phyloP scores from a whole-genome alignment of 2,113 vertebrate species.

The Nestor notabilis region DNA sequence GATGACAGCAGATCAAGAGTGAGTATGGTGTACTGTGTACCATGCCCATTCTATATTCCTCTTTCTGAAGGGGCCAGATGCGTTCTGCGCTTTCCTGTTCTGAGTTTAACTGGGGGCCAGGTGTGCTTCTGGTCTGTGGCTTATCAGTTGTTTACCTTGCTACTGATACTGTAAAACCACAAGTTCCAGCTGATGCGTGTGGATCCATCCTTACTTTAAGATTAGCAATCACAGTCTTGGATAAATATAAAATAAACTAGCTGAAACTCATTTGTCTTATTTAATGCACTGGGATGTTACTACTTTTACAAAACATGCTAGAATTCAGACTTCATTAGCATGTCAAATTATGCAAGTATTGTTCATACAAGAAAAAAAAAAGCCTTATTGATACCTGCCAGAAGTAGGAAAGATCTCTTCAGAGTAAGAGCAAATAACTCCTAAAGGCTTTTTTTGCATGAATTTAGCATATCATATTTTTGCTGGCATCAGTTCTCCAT shows the following conservation, averaged over 20 bases:
- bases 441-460: not conserved
- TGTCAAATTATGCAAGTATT: not conserved
- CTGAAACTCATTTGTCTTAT: not conserved
- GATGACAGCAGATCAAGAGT: not conserved
- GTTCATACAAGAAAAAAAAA: not conserved
- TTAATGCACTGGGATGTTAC: not conserved
- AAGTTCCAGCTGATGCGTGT: fast-evolving
- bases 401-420: not conserved
- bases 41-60: not conserved
- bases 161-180: not conserved
- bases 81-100: not conserved
- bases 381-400: not conserved
- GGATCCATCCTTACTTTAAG: not conserved
- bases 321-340: not conserved
- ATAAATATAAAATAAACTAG: not conserved
- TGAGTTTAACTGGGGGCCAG: not conserved
- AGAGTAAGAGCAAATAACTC: not conserved
- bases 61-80: not conserved
- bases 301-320: not conserved
- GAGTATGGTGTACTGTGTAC: not conserved
- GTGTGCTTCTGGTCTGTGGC: not conserved
- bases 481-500: not conserved
- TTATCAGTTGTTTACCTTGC: not conserved
- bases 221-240: not conserved
- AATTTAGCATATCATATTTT: not conserved